A percentile compares a stretch with the other conserved stretches of the same genome.
These are phyloP conservation scores for Oscheius sp. DNA, from an alignment of 2,888 invertebrate genomes.

Conservation along the genomic window DNA sequence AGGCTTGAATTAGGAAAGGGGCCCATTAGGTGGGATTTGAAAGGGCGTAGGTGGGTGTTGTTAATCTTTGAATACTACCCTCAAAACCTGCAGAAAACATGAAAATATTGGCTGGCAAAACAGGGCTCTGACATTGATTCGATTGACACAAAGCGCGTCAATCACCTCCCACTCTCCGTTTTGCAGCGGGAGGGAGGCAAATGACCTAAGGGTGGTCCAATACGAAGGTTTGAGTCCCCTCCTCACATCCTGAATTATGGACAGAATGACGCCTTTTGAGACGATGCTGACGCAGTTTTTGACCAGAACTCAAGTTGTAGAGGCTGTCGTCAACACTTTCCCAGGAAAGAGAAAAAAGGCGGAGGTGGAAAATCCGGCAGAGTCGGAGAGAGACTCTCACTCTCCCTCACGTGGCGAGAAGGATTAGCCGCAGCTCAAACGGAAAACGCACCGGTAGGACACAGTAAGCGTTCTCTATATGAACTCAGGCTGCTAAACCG, in stretches of 20 bases:
- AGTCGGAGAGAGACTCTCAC: constrained; percentile 15
- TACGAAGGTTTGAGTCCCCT: not conserved
- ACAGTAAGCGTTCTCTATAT: not conserved
- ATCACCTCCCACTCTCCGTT: constrained; percentile 28
- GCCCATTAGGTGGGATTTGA: no score
- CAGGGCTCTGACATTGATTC: constrained; percentile 11
- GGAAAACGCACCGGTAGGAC: not conserved
- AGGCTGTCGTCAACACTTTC: not conserved
- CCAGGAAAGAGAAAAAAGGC: not conserved
- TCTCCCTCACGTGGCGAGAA: constrained; percentile 26
- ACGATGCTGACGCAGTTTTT: not conserved
- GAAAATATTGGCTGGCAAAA: not conserved
- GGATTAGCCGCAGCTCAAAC: constrained; percentile 37
- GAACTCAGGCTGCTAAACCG: not conserved
- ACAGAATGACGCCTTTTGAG: constrained; percentile 14
- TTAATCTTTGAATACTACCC: no score
- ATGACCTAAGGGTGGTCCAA: constrained; percentile 12
- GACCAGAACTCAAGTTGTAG: not conserved
- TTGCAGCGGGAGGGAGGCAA: constrained; percentile 8
- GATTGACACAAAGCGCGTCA: constrained; percentile 26
- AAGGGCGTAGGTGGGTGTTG: no score
- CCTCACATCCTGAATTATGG: constrained; percentile 17
- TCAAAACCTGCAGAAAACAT: no score
- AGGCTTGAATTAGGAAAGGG: no score
- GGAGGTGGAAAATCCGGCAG: not conserved